These are phyloP conservation scores for Stercorarius parasiticus DNA, from an alignment of 2,113 vertebrate genomes.

Conservation along the genomic window DNA sequence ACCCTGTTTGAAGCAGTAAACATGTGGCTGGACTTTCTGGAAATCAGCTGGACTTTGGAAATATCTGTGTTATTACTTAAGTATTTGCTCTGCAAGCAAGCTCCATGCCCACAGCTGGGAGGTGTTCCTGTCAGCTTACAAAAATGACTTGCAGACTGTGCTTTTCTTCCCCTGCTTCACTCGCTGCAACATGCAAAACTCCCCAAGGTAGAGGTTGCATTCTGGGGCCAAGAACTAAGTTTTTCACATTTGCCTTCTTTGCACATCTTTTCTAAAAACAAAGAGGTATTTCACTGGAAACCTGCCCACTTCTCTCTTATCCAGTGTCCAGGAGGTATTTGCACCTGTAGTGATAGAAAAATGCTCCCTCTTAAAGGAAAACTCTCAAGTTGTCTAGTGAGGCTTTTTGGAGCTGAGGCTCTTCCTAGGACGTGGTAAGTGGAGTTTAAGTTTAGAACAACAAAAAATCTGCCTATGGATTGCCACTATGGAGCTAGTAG, in stretches of 20 bases:
- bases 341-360: background rate
- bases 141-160: background rate
- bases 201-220: background rate
- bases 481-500: background rate
- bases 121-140: background rate
- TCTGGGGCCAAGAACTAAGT: background rate
- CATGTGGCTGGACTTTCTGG: background rate
- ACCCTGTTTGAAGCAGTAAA: slow-evolving; percentile 3
- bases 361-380: background rate
- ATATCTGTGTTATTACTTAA: slow-evolving; percentile 36
- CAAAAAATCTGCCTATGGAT: background rate
- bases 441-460: background rate
- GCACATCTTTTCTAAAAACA: background rate
- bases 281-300: background rate
- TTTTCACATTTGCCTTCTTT: background rate
- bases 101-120: background rate
- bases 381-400: background rate
- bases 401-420: background rate
- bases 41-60: slow-evolving; percentile 32
- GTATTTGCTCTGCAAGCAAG: background rate
- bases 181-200: background rate
- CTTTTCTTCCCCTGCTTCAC: background rate
- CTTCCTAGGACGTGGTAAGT: background rate
- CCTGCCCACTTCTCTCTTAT: background rate
- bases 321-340: background rate